Conservation (phyloP, 37 sponge, comb jelly and placozoan species). For the Axinella damicornis region DNA sequence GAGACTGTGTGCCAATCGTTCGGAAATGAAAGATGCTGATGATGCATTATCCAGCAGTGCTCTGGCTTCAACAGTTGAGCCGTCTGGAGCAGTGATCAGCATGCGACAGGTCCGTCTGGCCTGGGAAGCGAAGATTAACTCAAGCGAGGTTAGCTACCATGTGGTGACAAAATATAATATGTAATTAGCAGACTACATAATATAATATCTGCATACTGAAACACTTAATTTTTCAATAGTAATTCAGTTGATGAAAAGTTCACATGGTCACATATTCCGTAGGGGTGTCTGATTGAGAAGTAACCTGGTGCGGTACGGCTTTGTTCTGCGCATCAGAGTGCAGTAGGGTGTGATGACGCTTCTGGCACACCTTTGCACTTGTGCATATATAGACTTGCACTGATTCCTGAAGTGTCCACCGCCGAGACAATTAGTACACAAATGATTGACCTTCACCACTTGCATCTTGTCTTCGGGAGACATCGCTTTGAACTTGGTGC, state of each 20-base stretch:
- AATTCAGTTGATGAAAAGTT: conserved; percentile 17
- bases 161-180: no score
- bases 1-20: conserved; percentile 47
- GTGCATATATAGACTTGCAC: conserved; percentile 51
- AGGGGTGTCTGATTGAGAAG: not conserved
- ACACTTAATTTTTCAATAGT: no score
- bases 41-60: conserved; percentile 57
- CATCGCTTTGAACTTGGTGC: conserved; percentile 39
- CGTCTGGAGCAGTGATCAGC: conserved; percentile 45
- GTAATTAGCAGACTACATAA: no score
- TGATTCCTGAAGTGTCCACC: conserved; percentile 47
- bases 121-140: no score
- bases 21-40: conserved; percentile 49
- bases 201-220: no score
- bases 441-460: conserved; percentile 23
- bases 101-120: conserved; percentile 50
- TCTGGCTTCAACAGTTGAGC: conserved; percentile 57
- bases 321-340: conserved; percentile 14
- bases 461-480: conserved; percentile 35
- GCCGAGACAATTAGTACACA: conserved; percentile 35
- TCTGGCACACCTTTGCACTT: conserved; percentile 56
- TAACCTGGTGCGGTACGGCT: not conserved
- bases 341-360: conserved; percentile 55
- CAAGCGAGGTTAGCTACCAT: no score
- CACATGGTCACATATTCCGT: not conserved